Base-by-base conservation (phyloP, 2,113 vertebrate genomes). In the Malurus melanocephalus region DNA sequence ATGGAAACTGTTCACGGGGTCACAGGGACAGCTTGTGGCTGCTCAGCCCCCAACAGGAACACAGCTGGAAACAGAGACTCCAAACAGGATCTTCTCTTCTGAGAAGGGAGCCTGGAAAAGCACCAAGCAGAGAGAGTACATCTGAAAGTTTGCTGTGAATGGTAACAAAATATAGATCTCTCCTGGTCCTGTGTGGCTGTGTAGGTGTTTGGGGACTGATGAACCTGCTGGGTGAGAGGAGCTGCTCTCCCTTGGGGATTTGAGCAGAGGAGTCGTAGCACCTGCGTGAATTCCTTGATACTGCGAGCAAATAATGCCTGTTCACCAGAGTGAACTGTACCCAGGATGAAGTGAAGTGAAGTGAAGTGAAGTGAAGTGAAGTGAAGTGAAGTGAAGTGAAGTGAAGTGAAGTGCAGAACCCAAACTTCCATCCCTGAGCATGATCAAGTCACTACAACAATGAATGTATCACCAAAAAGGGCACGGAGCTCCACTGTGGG, bases 401-500 rank as follows among this genome's bases (percentile, higher is more conserved):
- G 43, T 20, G 57, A 68, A 38, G n/a, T 1, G 24, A 68, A 35
- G 35, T 4, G 30, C 5, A 85, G 71, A 83, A 66, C n/a, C 24
- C 74, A 21, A 32, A n/a, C 15, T 5, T 1, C 32, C 35, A 49
- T 14, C 21, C 55, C 51, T 16, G 19, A 42, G 19, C 14, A 27
- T 5, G 33, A 72, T 8, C 32, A 18, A 69, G 45, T 20, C 17
- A 38, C 27, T 43, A 27, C 40, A 66, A 45, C 12, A 38, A 32
- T 7, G 49, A 16, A 60, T 3, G 7, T 9, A 38, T 18, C 49
- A 27, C 10, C 1, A 1, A 22, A 64, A 77, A 26, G 23, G 28
- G n/a, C 40, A 35, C 24, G 52, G 38, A 74, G 18, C 2, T 3
- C 27, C 40, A 40, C 0, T 2, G 21, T 51, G 27, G 26, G 6